Evolutionary conservation across 2,113 vertebrate species (phyloP).

Genomic region (Lasiurus cinereus): DNA sequence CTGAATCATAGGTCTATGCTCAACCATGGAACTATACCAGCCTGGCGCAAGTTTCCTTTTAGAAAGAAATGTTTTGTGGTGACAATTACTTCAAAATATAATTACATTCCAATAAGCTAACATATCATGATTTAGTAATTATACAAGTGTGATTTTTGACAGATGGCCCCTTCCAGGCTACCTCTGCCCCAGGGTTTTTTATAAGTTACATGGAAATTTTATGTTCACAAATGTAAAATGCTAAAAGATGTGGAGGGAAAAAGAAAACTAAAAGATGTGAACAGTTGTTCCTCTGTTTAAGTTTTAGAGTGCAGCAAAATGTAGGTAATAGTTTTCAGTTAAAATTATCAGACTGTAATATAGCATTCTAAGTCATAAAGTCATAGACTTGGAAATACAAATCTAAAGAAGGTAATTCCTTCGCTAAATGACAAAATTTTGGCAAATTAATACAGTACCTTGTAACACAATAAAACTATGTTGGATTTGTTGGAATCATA

Average conservation of each 20-base stretch:
- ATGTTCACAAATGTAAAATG: slow-evolving; percentile 32
- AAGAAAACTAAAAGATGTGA: slow-evolving; percentile 16
- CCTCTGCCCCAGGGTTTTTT: too few relatives aligned
- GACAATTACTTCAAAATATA: slow-evolving; percentile 36
- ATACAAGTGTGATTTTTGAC: slow-evolving; percentile 61
- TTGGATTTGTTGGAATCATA: background rate
- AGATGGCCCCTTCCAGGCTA: background rate
- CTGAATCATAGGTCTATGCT: too few relatives aligned
- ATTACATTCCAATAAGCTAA: slow-evolving; percentile 14
- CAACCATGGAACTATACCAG: too few relatives aligned
- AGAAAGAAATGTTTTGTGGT: slow-evolving; percentile 36
- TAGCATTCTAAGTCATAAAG: background rate
- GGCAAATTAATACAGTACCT: background rate
- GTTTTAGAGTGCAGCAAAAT: background rate
- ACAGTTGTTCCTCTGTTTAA: background rate
- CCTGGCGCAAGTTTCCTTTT: background rate
- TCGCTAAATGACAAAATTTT: slow-evolving; percentile 7
- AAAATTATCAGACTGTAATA: background rate
- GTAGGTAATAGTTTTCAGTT: slow-evolving; percentile 6
- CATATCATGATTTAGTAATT: slow-evolving; percentile 15
- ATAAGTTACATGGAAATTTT: background rate
- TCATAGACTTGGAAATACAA: background rate
- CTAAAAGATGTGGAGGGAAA: background rate
- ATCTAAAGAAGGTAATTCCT: slow-evolving; percentile 6
- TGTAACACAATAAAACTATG: background rate